phyloP scores from a whole-genome alignment of 2,888 invertebrate genomes.

The Cheilosia variabilis region DNA sequence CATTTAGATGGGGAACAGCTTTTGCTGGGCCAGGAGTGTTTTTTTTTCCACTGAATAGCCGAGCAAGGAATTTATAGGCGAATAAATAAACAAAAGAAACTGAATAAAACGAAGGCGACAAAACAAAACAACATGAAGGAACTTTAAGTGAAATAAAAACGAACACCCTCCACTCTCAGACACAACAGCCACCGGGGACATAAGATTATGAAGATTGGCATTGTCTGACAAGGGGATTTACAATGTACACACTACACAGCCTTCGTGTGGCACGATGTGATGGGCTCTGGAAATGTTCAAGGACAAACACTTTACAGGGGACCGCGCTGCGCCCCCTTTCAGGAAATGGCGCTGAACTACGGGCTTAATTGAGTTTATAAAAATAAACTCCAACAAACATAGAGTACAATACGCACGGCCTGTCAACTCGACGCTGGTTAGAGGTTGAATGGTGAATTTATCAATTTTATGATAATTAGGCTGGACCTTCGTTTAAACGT shows the following conservation, averaged over 20 bases:
- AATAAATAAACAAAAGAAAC: slow-evolving; percentile 6
- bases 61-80: slow-evolving; percentile 35
- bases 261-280: slow-evolving; percentile 2
- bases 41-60: not conserved
- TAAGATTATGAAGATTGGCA: slow-evolving; percentile 45
- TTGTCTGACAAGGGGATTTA: slow-evolving; percentile 39
- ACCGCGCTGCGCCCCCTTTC: not conserved
- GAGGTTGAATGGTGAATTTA: not conserved
- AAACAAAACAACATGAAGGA: slow-evolving; percentile 25
- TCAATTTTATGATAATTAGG: slow-evolving; percentile 12
- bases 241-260: not conserved
- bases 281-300: slow-evolving; percentile 20
- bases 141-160: slow-evolving; percentile 56
- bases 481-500: not conserved
- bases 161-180: slow-evolving; percentile 16
- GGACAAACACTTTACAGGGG: slow-evolving; percentile 37
- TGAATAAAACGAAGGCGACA: slow-evolving; percentile 4
- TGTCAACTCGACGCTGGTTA: not conserved
- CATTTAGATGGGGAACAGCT: slow-evolving; percentile 35
- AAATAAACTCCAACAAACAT: slow-evolving; percentile 7
- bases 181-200: not conserved
- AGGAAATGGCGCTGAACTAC: slow-evolving; percentile 18
- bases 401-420: not conserved
- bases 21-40: not conserved
- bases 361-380: slow-evolving; percentile 34